Evolutionary conservation across 2,113 vertebrate species (phyloP).

Genomic region (Varanus komodoensis): DNA sequence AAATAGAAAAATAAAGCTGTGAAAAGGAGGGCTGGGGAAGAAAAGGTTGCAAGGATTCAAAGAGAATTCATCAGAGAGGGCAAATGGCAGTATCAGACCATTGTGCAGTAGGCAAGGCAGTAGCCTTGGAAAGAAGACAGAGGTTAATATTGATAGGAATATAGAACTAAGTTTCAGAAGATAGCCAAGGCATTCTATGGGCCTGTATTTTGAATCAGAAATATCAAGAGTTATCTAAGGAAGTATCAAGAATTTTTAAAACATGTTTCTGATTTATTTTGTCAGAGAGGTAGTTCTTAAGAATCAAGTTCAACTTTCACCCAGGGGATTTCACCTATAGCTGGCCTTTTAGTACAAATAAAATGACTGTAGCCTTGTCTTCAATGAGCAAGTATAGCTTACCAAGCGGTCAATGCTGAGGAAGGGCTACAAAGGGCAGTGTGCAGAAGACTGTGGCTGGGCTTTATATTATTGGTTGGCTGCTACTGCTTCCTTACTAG

Average conservation of each 20-base stretch:
- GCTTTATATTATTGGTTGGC: neutral
- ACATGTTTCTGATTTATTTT: neutral
- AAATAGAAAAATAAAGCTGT: neutral
- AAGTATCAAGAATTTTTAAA: neutral
- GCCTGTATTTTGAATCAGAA: neutral
- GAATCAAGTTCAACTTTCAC: neutral
- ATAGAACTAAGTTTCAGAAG: no score
- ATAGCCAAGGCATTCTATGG: neutral
- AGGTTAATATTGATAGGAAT: neutral
- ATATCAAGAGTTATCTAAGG: neutral
- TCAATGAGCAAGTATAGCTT: neutral
- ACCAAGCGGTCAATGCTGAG: neutral
- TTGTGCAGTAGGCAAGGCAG: neutral
- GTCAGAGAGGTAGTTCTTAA: neutral
- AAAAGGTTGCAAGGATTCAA: neutral
- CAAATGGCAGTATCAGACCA: neutral
- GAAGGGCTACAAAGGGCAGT: neutral
- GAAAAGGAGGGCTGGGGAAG: neutral
- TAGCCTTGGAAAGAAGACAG: neutral
- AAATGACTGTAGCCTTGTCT: neutral
- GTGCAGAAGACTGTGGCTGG: neutral
- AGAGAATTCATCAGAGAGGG: no score
- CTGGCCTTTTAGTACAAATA: conserved; percentile 17
- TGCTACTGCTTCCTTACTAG: neutral
- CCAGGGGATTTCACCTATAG: neutral